Base-by-base conservation (phyloP, 2,797 vertebrate genomes). In the Falco rusticolus region DNA sequence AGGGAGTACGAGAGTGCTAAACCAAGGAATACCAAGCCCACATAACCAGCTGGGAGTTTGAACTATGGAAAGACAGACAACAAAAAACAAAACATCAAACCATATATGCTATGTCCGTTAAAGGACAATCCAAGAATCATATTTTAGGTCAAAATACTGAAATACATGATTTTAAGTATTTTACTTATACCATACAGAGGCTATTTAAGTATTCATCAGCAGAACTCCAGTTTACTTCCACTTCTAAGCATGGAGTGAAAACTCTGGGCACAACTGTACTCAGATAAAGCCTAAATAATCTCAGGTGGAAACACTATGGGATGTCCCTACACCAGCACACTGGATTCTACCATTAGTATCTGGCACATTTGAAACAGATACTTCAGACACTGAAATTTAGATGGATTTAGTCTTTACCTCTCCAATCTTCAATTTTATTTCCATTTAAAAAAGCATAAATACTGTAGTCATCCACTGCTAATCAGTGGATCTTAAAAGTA, bases 11-110 rank as follows among this genome's bases (percentile, higher is more conserved):
- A 98, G 25, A 99, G 89, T 2, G 99, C 99, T 83, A 99, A 94
- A 28, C 99, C 99, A 0, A 99, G 98, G 98, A 99, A 99, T 59
- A 99, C 98, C 89, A 99, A 98, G 59, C 99, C 99, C 84, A 99
- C 99, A 9, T 98, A 98, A 86, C 98, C 98, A 83, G 98, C 20
- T 37, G 98, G 98, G 43, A 99, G 98, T 22, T 88, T 86, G 94
- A 99, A 99, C 99, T 99, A 94, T 6, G 8, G 31, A 45, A 86
- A 84, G 37, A 20, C 70, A 81, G 22, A 85, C 13, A 64, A 64
- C 31, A 81, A 60, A 34, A 45, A 1, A 1, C 22, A 84, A 60
- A 51, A 48, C 4, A 34, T 26, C 25, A 84, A 90, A 43, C 4
- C 5, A 43, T 17, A 51, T 7, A 61, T 11, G 6, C 29, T 56